These are phyloP conservation scores for Pentalonia nigronervosa DNA, from an alignment of 1,140 invertebrate genomes.

Conservation along the genomic window DNA sequence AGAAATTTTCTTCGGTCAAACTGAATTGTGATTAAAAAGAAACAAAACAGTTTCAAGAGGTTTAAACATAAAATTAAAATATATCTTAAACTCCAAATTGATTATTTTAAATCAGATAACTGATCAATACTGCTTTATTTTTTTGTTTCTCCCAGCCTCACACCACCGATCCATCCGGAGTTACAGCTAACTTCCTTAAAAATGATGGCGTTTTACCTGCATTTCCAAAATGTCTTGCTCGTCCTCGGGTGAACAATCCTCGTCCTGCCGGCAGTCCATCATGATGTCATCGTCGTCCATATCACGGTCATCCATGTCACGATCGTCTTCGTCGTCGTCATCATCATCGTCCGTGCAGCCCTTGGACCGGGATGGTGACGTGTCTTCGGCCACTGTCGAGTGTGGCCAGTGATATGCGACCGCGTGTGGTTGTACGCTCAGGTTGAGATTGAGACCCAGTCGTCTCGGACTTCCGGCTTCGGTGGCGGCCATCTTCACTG, in stretches of 20 bases:
- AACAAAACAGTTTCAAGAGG: too few species aligned
- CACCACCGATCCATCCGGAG: too few species aligned
- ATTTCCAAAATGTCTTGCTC: conserved; percentile 51
- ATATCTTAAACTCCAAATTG: too few species aligned
- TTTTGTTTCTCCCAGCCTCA: too few species aligned
- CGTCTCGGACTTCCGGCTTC: conserved; percentile 39
- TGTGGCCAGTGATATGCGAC: conserved; percentile 42
- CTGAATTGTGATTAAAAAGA: too few species aligned
- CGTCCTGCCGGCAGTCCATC: conserved; percentile 20
- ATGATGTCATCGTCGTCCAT: background rate
- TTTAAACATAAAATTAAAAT: too few species aligned
- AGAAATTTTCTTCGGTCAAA: too few species aligned
- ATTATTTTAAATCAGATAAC: too few species aligned
- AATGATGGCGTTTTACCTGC: background rate
- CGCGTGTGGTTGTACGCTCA: conserved; percentile 37
- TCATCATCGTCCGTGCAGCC: conserved; percentile 22
- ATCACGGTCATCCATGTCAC: background rate
- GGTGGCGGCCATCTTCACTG: conserved; percentile 48
- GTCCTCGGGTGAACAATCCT: conserved; percentile 42
- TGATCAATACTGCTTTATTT: too few species aligned
- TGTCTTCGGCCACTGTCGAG: conserved; percentile 36
- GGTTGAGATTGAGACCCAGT: conserved; percentile 36
- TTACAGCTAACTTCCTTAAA: too few species aligned
- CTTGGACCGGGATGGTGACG: conserved; percentile 26
- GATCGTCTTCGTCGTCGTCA: background rate